These are phyloP conservation scores for Cottus gobio DNA, from an alignment of 2,113 vertebrate species.

Conservation along the genomic window DNA sequence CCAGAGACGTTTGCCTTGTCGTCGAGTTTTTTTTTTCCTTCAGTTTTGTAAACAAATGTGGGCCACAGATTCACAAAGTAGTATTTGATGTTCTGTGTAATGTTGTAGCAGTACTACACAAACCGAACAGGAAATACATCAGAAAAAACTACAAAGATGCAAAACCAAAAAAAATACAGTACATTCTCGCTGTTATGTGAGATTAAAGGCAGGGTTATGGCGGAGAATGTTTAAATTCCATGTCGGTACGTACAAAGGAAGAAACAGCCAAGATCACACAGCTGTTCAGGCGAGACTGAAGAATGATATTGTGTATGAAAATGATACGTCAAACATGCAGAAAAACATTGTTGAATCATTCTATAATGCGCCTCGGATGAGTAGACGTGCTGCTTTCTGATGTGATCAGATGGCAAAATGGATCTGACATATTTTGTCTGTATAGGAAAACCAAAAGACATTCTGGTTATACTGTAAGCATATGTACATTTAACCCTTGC, in stretches of 20 bases:
- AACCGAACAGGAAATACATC: slow-evolving; percentile 26
- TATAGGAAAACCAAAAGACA: slow-evolving; percentile 9
- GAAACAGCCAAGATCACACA: slow-evolving; percentile 35
- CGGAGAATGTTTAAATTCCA: slow-evolving; percentile 30
- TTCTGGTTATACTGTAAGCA: neutral
- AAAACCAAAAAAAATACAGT: slow-evolving; percentile 5
- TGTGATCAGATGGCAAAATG: slow-evolving; percentile 29
- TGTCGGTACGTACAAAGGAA: slow-evolving; percentile 20
- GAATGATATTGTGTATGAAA: slow-evolving; percentile 17
- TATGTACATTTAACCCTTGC: neutral
- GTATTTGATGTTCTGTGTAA: slow-evolving; percentile 42
- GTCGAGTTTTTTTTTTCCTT: slow-evolving; percentile 5
- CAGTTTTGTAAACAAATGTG: slow-evolving; percentile 52
- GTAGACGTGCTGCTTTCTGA: slow-evolving; percentile 25
- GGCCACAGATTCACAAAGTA: slow-evolving; percentile 36
- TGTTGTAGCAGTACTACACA: slow-evolving; percentile 14
- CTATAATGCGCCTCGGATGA: slow-evolving; percentile 34
- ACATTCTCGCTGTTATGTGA: neutral
- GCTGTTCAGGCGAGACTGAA: slow-evolving; percentile 21
- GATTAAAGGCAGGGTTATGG: slow-evolving; percentile 49
- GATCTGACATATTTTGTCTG: slow-evolving; percentile 1
- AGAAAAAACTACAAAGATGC: slow-evolving; percentile 24
- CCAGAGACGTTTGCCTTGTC: slow-evolving; percentile 21
- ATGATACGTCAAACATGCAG: slow-evolving; percentile 38
- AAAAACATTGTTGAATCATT: slow-evolving; percentile 34